These are phyloP conservation scores for Maccullochella peelii DNA, from an alignment of 2,113 vertebrate genomes.

Conservation along the genomic window DNA sequence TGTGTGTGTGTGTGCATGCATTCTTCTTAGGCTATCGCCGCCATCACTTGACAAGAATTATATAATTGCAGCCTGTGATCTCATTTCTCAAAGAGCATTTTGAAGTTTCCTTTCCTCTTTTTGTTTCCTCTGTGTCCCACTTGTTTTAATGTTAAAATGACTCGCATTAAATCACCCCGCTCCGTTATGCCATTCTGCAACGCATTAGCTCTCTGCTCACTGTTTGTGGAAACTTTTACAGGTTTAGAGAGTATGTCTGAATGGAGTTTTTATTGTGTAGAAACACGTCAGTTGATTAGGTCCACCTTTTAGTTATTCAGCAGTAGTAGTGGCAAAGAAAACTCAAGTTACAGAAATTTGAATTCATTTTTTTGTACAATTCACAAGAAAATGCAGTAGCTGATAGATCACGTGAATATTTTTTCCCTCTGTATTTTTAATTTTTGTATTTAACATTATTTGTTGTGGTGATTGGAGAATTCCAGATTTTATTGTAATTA, in stretches of 20 bases:
- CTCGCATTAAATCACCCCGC: constrained; percentile 72
- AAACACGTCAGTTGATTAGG: not conserved
- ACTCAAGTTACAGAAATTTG: not conserved
- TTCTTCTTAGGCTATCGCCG: constrained; percentile 90
- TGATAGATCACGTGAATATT: not conserved
- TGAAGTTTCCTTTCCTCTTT: constrained; percentile 86
- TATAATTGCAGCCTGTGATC: constrained; percentile 96
- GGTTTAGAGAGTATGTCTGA: constrained; percentile 34
- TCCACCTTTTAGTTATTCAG: not conserved
- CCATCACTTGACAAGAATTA: constrained; percentile 95
- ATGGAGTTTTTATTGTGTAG: not conserved
- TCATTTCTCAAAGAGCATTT: constrained; percentile 91
- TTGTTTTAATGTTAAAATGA: constrained; percentile 82
- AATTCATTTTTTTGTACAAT: not conserved
- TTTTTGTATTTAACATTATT: too few relatives aligned
- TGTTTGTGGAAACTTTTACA: constrained; percentile 65
- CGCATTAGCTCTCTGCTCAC: constrained; percentile 37
- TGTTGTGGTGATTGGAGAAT: not conserved
- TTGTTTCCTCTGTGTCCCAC: constrained; percentile 73
- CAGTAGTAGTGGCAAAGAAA: not conserved
- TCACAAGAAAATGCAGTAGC: not conserved
- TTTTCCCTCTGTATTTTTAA: not conserved
- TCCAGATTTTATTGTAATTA: not conserved
- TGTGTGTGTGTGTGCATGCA: constrained; percentile 49
- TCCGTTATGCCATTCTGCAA: constrained; percentile 31